Conservation (phyloP, 2,113 vertebrate genomes). For the Peromyscus polionotus region DNA sequence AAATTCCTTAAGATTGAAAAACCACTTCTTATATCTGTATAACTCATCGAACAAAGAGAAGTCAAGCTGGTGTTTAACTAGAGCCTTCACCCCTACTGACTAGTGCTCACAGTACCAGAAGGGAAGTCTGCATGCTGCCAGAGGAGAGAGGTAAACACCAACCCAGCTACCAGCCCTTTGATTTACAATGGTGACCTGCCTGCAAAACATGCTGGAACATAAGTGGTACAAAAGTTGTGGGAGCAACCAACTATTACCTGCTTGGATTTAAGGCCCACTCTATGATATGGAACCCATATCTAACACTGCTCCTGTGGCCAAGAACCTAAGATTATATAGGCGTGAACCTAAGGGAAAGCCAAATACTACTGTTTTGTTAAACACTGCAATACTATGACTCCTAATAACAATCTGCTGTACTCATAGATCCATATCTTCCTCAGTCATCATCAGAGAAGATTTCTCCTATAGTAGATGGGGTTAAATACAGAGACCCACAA, state of each 20-base stretch:
- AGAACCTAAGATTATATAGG: neutral
- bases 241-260: neutral
- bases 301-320: neutral
- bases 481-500: neutral
- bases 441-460: neutral
- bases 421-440: neutral
- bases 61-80: neutral
- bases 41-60: neutral
- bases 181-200: neutral
- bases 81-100: neutral
- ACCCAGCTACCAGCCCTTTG: neutral
- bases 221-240: neutral
- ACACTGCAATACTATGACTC: neutral
- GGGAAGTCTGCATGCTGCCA: neutral
- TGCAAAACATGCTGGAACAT: neutral
- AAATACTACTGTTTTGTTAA: neutral
- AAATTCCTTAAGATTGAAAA: neutral
- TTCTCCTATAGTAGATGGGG: neutral
- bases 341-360: neutral
- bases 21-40: neutral
- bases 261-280: neutral
- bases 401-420: neutral
- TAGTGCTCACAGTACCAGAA: neutral
- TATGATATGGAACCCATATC: too few relatives aligned
- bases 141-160: too few relatives aligned